These are phyloP conservation scores for Masticophis lateralis DNA, from an alignment of 2,797 vertebrate species.

Conservation along the genomic window DNA sequence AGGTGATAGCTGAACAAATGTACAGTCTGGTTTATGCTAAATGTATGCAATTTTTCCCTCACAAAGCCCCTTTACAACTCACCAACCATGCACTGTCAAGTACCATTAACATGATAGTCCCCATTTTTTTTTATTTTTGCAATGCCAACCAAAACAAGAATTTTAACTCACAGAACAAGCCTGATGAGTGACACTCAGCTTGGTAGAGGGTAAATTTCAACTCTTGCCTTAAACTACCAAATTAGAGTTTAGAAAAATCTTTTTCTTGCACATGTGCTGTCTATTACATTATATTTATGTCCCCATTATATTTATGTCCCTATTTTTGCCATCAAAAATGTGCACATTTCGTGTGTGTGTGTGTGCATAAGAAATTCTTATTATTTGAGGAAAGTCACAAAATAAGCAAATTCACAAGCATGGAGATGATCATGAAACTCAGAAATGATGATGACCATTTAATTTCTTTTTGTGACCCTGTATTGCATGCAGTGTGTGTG, in stretches of 20 bases:
- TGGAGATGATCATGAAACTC: not conserved
- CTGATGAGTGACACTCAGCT: not conserved
- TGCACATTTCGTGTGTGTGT: not conserved
- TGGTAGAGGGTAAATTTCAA: not conserved
- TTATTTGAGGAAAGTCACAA: not conserved
- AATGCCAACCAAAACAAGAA: not conserved
- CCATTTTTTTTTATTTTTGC: not conserved
- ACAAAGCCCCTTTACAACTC: not conserved
- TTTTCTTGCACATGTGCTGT: not conserved
- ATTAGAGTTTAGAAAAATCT: not conserved
- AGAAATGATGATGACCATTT: not conserved
- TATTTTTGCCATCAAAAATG: not conserved
- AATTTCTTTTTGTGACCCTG: not conserved
- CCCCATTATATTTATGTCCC: not conserved
- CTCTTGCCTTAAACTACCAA: not conserved
- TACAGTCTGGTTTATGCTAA: not conserved
- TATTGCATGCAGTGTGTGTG: not conserved
- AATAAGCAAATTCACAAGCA: not conserved
- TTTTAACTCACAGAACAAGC: not conserved
- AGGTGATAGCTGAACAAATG: not conserved
- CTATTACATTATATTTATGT: not conserved
- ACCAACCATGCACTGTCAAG: not conserved
- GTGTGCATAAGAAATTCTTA: not conserved
- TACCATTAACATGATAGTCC: not conserved
- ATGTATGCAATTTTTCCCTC: not conserved